Conservation (phyloP, 2,113 vertebrate species). For the Rynchops niger region DNA sequence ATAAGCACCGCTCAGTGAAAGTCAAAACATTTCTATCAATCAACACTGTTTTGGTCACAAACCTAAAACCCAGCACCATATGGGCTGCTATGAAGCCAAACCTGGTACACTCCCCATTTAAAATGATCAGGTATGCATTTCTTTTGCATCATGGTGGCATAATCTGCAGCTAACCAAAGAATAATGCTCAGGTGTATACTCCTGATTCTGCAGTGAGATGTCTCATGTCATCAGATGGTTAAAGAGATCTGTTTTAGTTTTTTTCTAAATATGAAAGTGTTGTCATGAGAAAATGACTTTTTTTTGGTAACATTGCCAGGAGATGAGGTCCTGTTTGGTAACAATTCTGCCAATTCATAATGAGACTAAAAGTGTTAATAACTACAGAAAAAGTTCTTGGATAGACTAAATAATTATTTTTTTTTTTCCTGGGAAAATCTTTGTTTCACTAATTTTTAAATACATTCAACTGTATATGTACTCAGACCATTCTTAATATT, state of each 20-base stretch:
- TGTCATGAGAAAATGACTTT: not conserved
- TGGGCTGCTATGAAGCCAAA: not conserved
- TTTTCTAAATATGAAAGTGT: not conserved
- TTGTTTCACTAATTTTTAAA: not conserved
- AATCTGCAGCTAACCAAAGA: not conserved
- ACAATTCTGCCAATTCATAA: not conserved
- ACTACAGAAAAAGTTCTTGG: not conserved
- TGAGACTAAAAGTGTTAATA: not conserved
- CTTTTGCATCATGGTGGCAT: not conserved
- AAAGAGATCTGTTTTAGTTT: not conserved
- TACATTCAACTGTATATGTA: not conserved
- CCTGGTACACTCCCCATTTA: not conserved
- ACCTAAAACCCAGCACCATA: not conserved
- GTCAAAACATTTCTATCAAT: not conserved
- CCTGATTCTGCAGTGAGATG: not conserved
- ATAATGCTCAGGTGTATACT: not conserved
- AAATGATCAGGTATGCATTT: not conserved
- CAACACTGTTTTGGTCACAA: not conserved
- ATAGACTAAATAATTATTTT: not conserved
- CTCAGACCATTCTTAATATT: not conserved
- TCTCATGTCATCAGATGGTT: not conserved
- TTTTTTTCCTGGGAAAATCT: not conserved
- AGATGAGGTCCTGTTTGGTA: not conserved
- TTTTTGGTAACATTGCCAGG: not conserved
- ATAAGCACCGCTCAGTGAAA: not conserved